These are phyloP conservation scores for Melangyna quadrimaculata DNA, from an alignment of 2,888 invertebrate genomes.

Conservation along the genomic window DNA sequence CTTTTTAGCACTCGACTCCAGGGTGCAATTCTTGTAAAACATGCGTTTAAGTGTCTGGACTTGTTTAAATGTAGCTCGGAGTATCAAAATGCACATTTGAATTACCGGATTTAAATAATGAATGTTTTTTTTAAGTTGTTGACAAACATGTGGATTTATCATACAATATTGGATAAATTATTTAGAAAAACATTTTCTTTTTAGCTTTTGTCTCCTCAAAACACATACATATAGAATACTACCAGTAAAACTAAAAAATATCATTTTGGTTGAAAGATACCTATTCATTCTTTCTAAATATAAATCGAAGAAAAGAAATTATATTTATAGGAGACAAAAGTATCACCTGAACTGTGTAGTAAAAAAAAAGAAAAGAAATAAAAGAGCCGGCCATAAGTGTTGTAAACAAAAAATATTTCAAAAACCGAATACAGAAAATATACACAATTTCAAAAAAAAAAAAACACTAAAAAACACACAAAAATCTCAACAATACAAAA, in stretches of 20 bases:
- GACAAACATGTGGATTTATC: too few species aligned
- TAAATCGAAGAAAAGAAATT: not conserved
- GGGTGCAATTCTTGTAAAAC: too few species aligned
- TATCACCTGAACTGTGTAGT: not conserved
- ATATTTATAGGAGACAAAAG: constrained; percentile 1
- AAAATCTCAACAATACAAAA: constrained; percentile 13
- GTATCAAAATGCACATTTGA: too few species aligned
- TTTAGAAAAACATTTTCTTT: not conserved
- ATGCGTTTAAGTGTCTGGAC: too few species aligned
- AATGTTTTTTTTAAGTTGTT: too few species aligned
- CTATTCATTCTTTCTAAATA: not conserved
- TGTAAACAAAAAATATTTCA: constrained; percentile 15
- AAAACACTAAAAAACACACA: too few species aligned
- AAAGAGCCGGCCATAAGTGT: not conserved
- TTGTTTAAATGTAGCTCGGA: too few species aligned
- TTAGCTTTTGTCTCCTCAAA: not conserved
- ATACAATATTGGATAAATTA: too few species aligned
- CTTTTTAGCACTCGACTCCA: too few species aligned
- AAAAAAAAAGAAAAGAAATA: not conserved
- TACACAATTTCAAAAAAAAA: not conserved
- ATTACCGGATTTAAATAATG: too few species aligned
- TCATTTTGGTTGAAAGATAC: not conserved
- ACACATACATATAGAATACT: not conserved
- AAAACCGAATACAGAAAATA: not conserved
- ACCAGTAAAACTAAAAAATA: not conserved